phyloP scores from a whole-genome alignment of 2,888 invertebrate species.

The Willowsia nigromaculata region DNA sequence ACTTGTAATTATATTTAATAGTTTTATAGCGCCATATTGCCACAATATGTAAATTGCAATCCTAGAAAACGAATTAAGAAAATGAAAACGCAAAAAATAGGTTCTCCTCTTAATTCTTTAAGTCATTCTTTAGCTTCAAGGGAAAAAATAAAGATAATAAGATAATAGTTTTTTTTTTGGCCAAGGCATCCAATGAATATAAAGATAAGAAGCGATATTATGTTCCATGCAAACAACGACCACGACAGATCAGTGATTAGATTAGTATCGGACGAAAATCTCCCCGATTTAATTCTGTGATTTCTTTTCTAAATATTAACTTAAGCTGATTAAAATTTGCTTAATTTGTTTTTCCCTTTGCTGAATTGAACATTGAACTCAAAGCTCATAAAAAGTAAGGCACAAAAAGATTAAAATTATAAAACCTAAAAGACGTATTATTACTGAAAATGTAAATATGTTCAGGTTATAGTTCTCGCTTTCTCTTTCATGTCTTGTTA shows the following conservation, averaged over 20 bases:
- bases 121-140: neutral
- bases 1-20: slow-evolving; percentile 41
- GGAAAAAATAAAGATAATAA: neutral
- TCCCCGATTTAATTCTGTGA: too few relatives aligned
- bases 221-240: neutral
- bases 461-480: neutral
- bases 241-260: neutral
- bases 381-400: too few relatives aligned
- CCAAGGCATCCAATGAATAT: neutral
- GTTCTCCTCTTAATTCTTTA: neutral
- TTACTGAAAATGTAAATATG: too few relatives aligned
- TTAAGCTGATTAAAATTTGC: too few relatives aligned
- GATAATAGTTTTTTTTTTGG: too few relatives aligned
- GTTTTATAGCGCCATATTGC: slow-evolving; percentile 24
- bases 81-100: neutral
- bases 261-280: too few relatives aligned
- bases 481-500: neutral
- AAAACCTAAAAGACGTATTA: too few relatives aligned
- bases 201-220: neutral
- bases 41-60: neutral
- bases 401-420: too few relatives aligned
- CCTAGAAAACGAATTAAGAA: neutral
- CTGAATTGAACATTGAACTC: neutral
- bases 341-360: slow-evolving; percentile 2
- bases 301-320: too few relatives aligned